These are phyloP conservation scores for Drosophila repletoides DNA, from an alignment of 1,140 invertebrate genomes.

Conservation along the genomic window DNA sequence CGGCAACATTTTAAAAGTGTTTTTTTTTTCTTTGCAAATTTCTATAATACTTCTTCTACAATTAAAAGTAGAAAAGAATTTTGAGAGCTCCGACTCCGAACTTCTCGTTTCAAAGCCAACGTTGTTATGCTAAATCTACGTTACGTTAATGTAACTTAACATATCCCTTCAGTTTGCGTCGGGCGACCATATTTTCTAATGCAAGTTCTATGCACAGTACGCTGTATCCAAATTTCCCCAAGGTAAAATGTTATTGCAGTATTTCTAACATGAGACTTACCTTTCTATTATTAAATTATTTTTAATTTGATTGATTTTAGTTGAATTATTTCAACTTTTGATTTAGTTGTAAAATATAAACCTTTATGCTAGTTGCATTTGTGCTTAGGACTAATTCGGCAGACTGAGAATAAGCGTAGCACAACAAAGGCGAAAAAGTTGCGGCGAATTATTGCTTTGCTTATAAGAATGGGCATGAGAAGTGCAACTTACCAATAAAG, in stretches of 20 bases:
- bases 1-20: conserved; percentile 47
- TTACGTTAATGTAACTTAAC: conserved; percentile 17
- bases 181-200: no score
- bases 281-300: no score
- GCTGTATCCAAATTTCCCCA: no score
- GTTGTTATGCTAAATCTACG: conserved; percentile 19
- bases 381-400: neutral
- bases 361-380: neutral
- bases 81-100: conserved; percentile 3
- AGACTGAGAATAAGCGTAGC: conserved; percentile 25
- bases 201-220: no score
- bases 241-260: no score
- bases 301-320: no score
- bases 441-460: conserved; percentile 3
- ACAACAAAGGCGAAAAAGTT: conserved; percentile 27
- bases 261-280: no score
- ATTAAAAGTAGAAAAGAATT: neutral
- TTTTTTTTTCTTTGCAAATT: conserved; percentile 1
- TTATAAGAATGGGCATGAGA: neutral
- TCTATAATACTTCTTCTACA: neutral
- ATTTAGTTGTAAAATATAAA: no score
- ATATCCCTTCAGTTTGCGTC: neutral
- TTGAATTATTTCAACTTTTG: neutral
- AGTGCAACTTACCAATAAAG: conserved; percentile 19
- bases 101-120: conserved; percentile 23